Evolutionary conservation across 2,113 vertebrate genomes (phyloP), one percentile per base, ranked within the genome.

Genomic region (Merops nubicus): DNA sequence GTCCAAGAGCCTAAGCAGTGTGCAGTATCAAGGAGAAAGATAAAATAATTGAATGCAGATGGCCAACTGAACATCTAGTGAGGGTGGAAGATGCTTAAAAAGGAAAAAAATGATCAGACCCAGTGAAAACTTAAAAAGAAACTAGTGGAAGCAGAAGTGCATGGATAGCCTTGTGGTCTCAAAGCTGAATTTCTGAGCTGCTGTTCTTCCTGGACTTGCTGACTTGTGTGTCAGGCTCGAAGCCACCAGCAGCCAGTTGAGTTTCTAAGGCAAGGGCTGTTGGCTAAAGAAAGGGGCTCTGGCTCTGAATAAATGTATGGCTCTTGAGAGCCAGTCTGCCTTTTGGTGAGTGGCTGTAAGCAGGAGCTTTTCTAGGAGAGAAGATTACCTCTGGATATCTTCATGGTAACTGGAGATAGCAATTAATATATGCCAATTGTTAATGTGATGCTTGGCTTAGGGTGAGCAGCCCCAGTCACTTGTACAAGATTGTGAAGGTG

Each of bases 31-130:
- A 31, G 13, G 47, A 67, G 73, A 74, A 59, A 97, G 95, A 96
- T 94, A 89, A 89, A 95, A 47, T 94, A 91, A 97, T 85, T 77
- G 92, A 38, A 34, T 86, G 62, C 96, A 96, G 94, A 77, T 94
- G 93, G 57, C 20, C 68, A 38, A 67, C 57, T 70, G 78, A 36
- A 23, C 2, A 28, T 56, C 72, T 42, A 56, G 34, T 11, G 62
- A 63, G 64, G 31, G 33, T 63, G 51, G 79, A 48, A 68, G 82
- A 64, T 63, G 34, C 22, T 62, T 19, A 23, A 43, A 83, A 31
- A 25, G 34, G 47, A 12, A 34, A 59, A 74, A 21, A 26, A 25
- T 17, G 53, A 29, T 47, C 51, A 83, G 36, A 22, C 48, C 20
- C 59, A n/a, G 21, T 50, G 29, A 74, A 73, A 88, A 64, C 31